Evolutionary conservation across 30 jellyfish, hydroid and myxozoan genomes (phyloP).

Genomic region (Haliclystus octoradiatus): DNA sequence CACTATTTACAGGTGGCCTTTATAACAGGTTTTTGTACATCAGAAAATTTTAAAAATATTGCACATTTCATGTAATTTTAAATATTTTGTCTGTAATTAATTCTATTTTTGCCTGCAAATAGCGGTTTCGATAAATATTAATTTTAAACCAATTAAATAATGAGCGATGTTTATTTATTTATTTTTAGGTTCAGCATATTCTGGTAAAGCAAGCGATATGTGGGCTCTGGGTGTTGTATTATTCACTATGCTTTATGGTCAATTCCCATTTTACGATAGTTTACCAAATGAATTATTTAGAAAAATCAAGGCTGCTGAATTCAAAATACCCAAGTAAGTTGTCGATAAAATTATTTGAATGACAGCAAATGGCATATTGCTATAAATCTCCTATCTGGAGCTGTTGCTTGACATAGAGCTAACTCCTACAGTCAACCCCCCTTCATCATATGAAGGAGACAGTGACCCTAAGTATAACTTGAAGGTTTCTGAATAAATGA

Average conservation of each 20-base stretch:
- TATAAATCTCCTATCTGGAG: background rate
- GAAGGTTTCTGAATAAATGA: no score
- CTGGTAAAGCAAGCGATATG: constrained; percentile 94
- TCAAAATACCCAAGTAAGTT: constrained; percentile 66
- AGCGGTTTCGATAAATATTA: no score
- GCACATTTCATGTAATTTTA: no score
- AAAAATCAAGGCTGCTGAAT: constrained; percentile 87
- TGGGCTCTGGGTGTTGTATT: constrained; percentile 98
- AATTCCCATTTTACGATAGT: constrained; percentile 84
- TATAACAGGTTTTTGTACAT: no score
- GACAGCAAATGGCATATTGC: background rate
- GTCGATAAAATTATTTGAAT: background rate
- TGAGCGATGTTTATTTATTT: background rate
- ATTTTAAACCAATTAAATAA: no score
- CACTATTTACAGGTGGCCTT: no score
- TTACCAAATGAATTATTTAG: constrained; percentile 84
- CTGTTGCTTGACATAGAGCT: background rate
- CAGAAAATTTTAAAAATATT: no score
- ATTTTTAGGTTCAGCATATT: constrained; percentile 74
- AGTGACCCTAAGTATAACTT: background rate
- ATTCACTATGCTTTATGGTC: constrained; percentile 94
- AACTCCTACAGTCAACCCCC: background rate
- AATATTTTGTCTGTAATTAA: no score
- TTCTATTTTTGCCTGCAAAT: no score
- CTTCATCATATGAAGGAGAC: background rate